Base-by-base conservation (phyloP, 2,797 vertebrate species). In the Lacerta bilineata region DNA sequence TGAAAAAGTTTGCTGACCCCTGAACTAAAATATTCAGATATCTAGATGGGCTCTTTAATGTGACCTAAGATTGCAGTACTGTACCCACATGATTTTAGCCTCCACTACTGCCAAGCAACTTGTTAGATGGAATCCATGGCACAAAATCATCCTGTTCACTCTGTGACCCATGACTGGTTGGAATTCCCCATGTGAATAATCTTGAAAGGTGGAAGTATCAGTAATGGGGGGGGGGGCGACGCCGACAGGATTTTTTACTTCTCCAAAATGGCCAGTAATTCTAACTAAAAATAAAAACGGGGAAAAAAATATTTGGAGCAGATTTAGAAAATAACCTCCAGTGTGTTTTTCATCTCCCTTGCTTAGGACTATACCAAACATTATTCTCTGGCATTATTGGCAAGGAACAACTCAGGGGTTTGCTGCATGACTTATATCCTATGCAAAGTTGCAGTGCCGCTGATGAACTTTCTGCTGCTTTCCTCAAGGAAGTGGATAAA, bases 401-500 rank as follows among this genome's bases (percentile, higher is more conserved):
- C 64, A 85, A 77, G 39, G 23, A 81, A 8, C 23, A 81, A 29
- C 46, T 82, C 43, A 66, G n/a, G 55, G 15, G 4, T 3, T 18
- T 83, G 46, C 11, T 83, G n/a, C 50, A 25, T n/a, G 13, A 74
- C 10, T 50, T 79, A 23, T 82, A 50, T 15, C 78, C 79, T 29
- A 46, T 61, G 50, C 50, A 72, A 83, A 82, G 46, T n/a, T 13
- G 17, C 5, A 18, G 25, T 39, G 41, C 36, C 27, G 1, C 68
- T 72, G 23, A 82, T 50, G 39, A 76, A 13, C 59, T 81, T 55
- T 75, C 72, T 55, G 27, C 10, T 50, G 8, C 55, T 68, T 83
- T 77, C 64, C 55, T 66, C n/a, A 71, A 82, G 50, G 43, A 82
- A 64, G n/a, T 72, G 41, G 84, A 85, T 78, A 64, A 71, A 46